A percentile compares a stretch with the other conserved stretches of the same genome.
Conservation (phyloP, 2,113 vertebrate genomes). For the Passer domesticus region DNA sequence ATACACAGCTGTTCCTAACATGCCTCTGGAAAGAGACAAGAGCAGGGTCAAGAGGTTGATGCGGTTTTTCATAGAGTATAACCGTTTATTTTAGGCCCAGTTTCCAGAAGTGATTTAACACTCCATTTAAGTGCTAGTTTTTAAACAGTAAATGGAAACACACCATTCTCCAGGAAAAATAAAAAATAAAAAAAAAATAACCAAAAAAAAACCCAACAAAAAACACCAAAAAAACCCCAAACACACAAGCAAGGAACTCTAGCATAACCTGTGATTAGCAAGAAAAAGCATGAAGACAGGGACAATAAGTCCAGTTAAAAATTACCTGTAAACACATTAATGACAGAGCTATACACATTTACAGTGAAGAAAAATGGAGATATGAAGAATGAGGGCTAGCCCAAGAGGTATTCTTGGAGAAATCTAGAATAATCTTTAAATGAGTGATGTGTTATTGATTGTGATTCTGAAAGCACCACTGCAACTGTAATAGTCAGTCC, state of each 20-base stretch:
- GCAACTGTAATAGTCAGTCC: not conserved
- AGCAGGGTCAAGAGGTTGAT: constrained; percentile 48
- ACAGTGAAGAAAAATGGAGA: not conserved
- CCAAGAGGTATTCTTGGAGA: not conserved
- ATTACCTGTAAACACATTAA: not conserved
- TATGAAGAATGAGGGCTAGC: not conserved
- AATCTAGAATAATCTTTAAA: not conserved
- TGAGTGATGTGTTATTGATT: not conserved
- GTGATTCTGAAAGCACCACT: not conserved
- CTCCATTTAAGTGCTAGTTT: constrained; percentile 42
- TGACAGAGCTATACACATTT: not conserved
- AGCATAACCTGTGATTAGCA: not conserved
- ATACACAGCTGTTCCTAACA: constrained; percentile 55
- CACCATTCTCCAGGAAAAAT: not conserved
- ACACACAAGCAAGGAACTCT: not conserved
- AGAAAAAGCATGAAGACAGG: not conserved
- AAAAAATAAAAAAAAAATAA: not conserved
- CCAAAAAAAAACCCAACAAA: no score
- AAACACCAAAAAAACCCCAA: no score
- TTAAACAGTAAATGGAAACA: constrained; percentile 36
- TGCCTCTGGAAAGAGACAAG: constrained; percentile 11
- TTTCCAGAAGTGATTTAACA: constrained; percentile 61
- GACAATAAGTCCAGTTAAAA: not conserved
- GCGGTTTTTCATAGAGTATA: constrained; percentile 16
- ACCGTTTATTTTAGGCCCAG: constrained; percentile 36